phyloP scores from a whole-genome alignment of 2,113 vertebrate species.

The Psettodes erumei region DNA sequence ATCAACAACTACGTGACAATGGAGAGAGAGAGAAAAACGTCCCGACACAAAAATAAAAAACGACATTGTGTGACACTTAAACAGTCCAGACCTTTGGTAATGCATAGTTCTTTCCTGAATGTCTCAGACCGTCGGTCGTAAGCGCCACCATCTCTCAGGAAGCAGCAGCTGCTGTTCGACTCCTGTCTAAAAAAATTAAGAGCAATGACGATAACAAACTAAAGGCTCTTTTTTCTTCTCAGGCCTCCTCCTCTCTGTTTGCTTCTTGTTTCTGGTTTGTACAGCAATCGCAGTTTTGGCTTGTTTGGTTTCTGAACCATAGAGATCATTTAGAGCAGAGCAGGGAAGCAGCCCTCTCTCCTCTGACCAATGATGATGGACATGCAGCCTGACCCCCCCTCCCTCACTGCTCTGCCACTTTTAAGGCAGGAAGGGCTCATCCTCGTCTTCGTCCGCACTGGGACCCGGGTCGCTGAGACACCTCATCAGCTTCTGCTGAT shows the following conservation, averaged over 20 bases:
- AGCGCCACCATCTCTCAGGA: constrained; percentile 8
- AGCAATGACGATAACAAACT: constrained; percentile 56
- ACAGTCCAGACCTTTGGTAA: constrained; percentile 83
- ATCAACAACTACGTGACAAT: constrained; percentile 7
- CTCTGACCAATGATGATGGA: constrained; percentile 2
- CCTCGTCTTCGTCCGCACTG: constrained; percentile 87
- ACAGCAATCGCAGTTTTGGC: constrained; percentile 66
- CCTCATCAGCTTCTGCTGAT: constrained; percentile 89
- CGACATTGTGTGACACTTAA: constrained; percentile 41
- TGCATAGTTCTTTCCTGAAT: constrained; percentile 82
- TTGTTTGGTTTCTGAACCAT: constrained; percentile 62
- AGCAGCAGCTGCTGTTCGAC: constrained; percentile 13
- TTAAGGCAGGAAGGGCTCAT: constrained; percentile 90
- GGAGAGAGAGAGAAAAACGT: constrained; percentile 11
- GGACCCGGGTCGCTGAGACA: constrained; percentile 98
- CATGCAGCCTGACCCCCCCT: constrained; percentile 18
- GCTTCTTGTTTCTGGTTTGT: constrained; percentile 55
- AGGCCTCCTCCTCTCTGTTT: constrained; percentile 8
- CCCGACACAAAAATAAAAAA: constrained; percentile 42
- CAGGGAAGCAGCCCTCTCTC: constrained; percentile 15
- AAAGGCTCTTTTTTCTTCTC: constrained; percentile 69
- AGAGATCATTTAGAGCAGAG: constrained; percentile 38
- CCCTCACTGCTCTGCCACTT: neutral
- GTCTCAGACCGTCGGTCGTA: constrained; percentile 1
- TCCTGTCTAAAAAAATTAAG: constrained; percentile 58